These are phyloP conservation scores for Perca flavescens DNA, from an alignment of 2,113 vertebrate genomes.

Conservation along the genomic window DNA sequence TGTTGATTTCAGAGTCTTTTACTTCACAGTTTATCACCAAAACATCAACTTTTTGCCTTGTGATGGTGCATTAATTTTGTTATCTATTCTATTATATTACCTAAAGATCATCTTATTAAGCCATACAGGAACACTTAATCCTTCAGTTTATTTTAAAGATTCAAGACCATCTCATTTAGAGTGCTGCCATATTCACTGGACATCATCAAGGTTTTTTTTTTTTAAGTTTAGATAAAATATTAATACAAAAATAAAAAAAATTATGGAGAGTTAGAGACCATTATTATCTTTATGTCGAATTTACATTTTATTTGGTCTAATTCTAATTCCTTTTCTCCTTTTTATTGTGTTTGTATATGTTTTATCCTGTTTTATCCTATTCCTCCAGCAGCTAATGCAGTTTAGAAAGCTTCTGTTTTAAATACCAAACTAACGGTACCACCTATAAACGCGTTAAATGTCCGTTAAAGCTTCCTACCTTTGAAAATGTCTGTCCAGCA, in stretches of 20 bases:
- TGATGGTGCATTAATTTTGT: not conserved
- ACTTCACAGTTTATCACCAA: not conserved
- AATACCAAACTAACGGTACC: not conserved
- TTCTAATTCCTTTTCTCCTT: not conserved
- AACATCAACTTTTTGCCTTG: not conserved
- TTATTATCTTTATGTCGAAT: not conserved
- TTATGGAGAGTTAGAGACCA: not conserved
- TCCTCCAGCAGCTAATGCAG: not conserved
- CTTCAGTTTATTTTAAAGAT: not conserved
- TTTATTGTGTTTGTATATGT: not conserved
- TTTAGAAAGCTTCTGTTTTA: not conserved
- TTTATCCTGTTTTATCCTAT: not conserved
- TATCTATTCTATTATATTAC: not conserved
- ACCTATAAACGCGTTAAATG: not conserved
- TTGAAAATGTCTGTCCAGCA: not conserved
- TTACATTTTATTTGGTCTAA: not conserved
- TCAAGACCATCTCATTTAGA: not conserved
- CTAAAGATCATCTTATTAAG: not conserved
- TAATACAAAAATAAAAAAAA: too few species aligned
- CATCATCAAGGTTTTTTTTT: not conserved
- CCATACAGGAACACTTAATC: not conserved
- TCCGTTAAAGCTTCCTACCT: conserved; percentile 20
- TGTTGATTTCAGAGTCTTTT: not conserved
- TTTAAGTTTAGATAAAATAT: not conserved
- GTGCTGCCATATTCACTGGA: not conserved